These are phyloP conservation scores for Acipenser oxyrinchus DNA, from an alignment of 2,797 vertebrate species.

Conservation along the genomic window DNA sequence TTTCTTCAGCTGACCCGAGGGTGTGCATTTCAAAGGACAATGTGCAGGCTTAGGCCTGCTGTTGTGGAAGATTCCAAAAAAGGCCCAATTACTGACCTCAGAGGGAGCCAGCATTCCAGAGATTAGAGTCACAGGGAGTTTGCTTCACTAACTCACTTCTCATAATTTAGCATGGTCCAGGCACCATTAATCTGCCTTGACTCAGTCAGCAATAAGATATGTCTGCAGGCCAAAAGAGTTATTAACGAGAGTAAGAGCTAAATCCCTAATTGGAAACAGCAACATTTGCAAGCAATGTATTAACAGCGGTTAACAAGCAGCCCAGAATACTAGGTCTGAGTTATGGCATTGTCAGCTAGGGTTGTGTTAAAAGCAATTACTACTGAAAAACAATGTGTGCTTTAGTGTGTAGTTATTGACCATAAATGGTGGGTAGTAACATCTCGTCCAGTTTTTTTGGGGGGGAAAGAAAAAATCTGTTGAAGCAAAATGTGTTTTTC, in stretches of 20 bases:
- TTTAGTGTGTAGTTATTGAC: not conserved
- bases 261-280: slow-evolving; percentile 61
- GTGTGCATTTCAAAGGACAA: slow-evolving; percentile 66
- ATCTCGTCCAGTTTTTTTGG: not conserved
- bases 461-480: too few relatives aligned
- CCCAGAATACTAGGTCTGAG: slow-evolving; percentile 22
- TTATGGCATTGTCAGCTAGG: slow-evolving; percentile 11
- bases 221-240: slow-evolving; percentile 56
- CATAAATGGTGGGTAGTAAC: not conserved
- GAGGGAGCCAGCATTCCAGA: slow-evolving; percentile 44
- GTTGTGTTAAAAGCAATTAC: slow-evolving; percentile 8
- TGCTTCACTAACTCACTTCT: slow-evolving; percentile 66
- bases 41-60: slow-evolving; percentile 79
- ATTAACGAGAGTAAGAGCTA: slow-evolving; percentile 51
- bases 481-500: too few relatives aligned
- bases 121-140: slow-evolving; percentile 70
- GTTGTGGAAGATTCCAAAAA: slow-evolving; percentile 47
- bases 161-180: slow-evolving; percentile 56
- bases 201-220: slow-evolving; percentile 59
- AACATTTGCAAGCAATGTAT: slow-evolving; percentile 45
- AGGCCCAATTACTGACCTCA: slow-evolving; percentile 37
- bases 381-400: not conserved
- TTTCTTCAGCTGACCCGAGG: slow-evolving; percentile 58
- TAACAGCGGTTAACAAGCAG: slow-evolving; percentile 35
- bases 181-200: slow-evolving; percentile 63